Conservation (phyloP, 2,113 vertebrate species). For the Rhodinocichla rosea region DNA sequence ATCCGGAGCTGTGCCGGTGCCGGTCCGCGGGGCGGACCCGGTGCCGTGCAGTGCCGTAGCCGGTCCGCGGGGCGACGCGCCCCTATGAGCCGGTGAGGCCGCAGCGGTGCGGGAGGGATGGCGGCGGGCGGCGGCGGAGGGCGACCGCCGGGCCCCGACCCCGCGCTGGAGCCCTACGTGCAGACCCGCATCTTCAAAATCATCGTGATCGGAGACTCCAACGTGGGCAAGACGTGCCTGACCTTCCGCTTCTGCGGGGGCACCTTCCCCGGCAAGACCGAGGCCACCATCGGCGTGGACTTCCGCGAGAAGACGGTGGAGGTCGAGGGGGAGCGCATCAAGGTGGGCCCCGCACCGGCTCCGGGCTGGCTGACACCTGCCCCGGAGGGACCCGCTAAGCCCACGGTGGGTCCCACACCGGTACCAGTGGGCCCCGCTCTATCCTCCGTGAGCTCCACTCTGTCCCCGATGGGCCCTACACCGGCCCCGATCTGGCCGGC, state of each 20-base stretch:
- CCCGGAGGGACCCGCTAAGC: neutral
- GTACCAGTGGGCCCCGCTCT: neutral
- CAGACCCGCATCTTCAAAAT: conserved; percentile 97
- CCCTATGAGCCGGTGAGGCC: neutral
- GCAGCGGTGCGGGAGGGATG: neutral
- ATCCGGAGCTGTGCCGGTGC: neutral
- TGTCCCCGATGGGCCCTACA: neutral
- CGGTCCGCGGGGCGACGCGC: neutral
- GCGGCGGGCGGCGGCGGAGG: neutral
- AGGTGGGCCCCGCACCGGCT: conserved; percentile 74
- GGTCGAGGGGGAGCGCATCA: conserved; percentile 94
- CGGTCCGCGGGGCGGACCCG: neutral
- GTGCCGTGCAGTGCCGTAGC: neutral
- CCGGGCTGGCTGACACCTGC: neutral
- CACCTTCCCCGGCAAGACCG: conserved; percentile 90
- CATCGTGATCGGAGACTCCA: conserved; percentile 96
- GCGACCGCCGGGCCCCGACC: conserved; percentile 70
- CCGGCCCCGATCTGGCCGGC: neutral
- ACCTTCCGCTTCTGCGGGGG: conserved; percentile 97
- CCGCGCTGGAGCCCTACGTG: conserved; percentile 88
- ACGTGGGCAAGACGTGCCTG: conserved; percentile 96
- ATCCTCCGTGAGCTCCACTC: neutral
- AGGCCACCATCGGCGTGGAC: conserved; percentile 97
- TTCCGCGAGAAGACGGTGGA: conserved; percentile 97
- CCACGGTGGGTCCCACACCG: neutral